Conservation (phyloP, 2,113 vertebrate genomes). For the Alligator sinensis region DNA sequence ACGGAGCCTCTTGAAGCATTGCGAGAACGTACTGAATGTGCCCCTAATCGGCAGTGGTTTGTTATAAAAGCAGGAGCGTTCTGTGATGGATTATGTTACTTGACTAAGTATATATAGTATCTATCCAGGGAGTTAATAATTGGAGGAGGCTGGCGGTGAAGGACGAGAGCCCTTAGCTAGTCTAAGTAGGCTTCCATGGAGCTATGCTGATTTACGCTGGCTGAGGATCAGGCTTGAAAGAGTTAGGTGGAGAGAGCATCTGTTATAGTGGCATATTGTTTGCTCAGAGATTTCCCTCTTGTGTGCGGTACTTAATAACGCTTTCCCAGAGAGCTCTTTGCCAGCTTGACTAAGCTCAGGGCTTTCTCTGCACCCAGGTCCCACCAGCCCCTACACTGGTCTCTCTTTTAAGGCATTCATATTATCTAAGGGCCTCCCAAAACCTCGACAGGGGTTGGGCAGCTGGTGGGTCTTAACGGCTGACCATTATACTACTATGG, state of each 20-base stretch:
- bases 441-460: neutral
- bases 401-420: too few relatives aligned
- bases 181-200: neutral
- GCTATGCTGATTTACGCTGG: neutral
- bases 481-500: neutral
- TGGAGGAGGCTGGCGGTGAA: neutral
- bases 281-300: neutral
- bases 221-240: neutral
- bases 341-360: neutral
- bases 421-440: too few relatives aligned
- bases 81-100: neutral
- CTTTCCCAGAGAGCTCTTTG: neutral
- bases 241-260: neutral
- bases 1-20: neutral
- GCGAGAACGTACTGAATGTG: neutral
- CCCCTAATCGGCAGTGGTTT: neutral
- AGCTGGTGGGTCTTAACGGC: neutral
- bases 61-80: neutral
- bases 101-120: neutral
- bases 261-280: neutral
- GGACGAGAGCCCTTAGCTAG: neutral
- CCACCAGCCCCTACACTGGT: neutral
- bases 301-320: neutral
- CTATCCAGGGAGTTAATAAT: neutral
- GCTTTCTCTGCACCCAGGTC: neutral